Conservation (phyloP, 2,797 vertebrate genomes). For the Bryconaethiops microstoma region DNA sequence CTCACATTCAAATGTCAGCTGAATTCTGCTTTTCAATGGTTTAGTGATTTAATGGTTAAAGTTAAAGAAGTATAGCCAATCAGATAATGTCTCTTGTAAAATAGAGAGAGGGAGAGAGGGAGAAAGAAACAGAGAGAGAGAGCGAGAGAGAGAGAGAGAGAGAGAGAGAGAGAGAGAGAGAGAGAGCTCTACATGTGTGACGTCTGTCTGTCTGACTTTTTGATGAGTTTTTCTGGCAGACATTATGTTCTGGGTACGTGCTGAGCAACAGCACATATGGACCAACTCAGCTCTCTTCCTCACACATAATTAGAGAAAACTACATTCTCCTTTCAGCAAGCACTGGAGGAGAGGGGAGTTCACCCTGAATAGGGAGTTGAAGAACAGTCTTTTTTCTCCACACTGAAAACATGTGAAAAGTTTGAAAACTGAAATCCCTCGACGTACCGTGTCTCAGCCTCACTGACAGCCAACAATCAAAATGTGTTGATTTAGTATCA, state of each 20-base stretch:
- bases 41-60: too few species aligned
- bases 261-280: slow-evolving; percentile 58
- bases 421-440: not conserved
- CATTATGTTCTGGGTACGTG: slow-evolving; percentile 56
- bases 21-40: not conserved
- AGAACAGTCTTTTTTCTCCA: slow-evolving; percentile 50
- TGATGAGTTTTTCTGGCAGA: slow-evolving; percentile 51
- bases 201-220: slow-evolving; percentile 25
- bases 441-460: slow-evolving; percentile 2
- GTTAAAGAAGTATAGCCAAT: not conserved
- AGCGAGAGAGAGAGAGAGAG: not conserved
- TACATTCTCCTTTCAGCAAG: slow-evolving; percentile 61
- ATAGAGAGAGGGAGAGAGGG: too few species aligned
- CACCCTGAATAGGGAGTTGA: slow-evolving; percentile 45
- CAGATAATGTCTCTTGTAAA: not conserved
- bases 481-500: slow-evolving; percentile 21
- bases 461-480: not conserved
- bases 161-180: not conserved
- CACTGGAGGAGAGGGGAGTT: slow-evolving; percentile 41
- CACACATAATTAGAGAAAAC: slow-evolving; percentile 66
- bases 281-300: slow-evolving; percentile 55
- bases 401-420: slow-evolving; percentile 17
- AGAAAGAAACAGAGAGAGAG: too few species aligned
- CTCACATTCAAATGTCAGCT: not conserved
- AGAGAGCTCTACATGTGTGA: not conserved